These are phyloP conservation scores for Rhagoletis pomonella DNA, from an alignment of 1,140 invertebrate species.

Conservation along the genomic window DNA sequence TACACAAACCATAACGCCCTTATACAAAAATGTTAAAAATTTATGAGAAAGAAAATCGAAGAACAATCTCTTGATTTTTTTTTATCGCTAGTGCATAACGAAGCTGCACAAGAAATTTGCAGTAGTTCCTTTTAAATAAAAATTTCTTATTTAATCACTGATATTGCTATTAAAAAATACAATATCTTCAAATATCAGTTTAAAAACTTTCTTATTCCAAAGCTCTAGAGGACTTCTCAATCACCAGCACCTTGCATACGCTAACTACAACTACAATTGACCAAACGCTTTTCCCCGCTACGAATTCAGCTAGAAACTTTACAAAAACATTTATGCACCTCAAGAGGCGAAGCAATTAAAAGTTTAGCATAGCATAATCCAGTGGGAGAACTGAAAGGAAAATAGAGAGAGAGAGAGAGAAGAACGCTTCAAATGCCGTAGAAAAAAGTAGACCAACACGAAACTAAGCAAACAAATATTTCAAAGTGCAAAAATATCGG, in stretches of 20 bases:
- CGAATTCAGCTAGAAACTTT: neutral
- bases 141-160: too few species aligned
- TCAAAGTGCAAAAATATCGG: neutral
- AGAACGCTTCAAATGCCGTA: neutral
- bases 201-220: neutral
- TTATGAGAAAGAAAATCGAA: too few species aligned
- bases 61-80: too few species aligned
- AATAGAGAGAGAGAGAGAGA: neutral
- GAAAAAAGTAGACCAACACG: neutral
- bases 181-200: too few species aligned
- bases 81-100: too few species aligned
- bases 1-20: too few species aligned
- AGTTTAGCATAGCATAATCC: neutral
- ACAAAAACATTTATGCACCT: neutral
- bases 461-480: constrained; percentile 1
- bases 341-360: constrained; percentile 44
- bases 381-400: too few species aligned
- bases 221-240: neutral
- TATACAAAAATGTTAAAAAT: too few species aligned
- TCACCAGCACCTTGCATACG: neutral
- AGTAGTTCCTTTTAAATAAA: too few species aligned
- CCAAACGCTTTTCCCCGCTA: neutral
- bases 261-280: neutral
- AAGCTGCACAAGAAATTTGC: too few species aligned
- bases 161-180: too few species aligned